These are phyloP conservation scores for Aporophyla nigra DNA, from an alignment of 2,888 invertebrate genomes.

Conservation along the genomic window DNA sequence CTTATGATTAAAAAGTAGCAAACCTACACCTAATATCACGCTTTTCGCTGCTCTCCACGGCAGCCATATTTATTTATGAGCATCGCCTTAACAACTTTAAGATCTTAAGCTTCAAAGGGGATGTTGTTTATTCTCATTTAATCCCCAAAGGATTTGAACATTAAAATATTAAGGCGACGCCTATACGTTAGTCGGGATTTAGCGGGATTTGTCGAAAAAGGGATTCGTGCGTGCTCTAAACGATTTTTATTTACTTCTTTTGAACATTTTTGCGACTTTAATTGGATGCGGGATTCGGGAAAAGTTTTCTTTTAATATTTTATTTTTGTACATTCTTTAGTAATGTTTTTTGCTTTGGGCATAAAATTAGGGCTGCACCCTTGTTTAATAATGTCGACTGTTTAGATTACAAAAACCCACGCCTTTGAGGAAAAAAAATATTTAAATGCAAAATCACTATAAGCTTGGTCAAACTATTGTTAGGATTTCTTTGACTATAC, in stretches of 20 bases:
- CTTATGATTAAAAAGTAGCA: neutral
- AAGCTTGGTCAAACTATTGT: neutral
- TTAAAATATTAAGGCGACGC: conserved; percentile 64
- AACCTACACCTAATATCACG: neutral
- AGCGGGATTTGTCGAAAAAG: conserved; percentile 56
- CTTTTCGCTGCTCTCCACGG: neutral
- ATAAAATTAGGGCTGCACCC: conserved; percentile 6
- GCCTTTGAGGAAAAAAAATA: neutral
- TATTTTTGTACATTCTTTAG: conserved; percentile 10
- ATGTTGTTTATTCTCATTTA: conserved; percentile 62
- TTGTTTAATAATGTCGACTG: conserved; percentile 1
- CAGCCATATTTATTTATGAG: conserved; percentile 45
- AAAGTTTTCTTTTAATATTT: conserved; percentile 38
- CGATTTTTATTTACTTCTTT: conserved; percentile 61
- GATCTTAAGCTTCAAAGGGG: conserved; percentile 58
- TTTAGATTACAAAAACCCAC: neutral
- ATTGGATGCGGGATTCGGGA: conserved; percentile 44
- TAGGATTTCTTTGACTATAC: neutral
- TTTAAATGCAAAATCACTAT: neutral
- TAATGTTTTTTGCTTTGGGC: conserved; percentile 28
- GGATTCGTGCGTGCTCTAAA: conserved; percentile 54
- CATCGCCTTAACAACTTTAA: conserved; percentile 50
- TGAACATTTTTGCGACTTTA: conserved; percentile 55
- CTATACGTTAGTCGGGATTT: conserved; percentile 57
- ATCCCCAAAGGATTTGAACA: conserved; percentile 64